Percentiles rank a stretch among this genome's conserved stretches.
These are phyloP conservation scores for Andricus curvator DNA, from an alignment of 2,888 invertebrate genomes.

Conservation along the genomic window DNA sequence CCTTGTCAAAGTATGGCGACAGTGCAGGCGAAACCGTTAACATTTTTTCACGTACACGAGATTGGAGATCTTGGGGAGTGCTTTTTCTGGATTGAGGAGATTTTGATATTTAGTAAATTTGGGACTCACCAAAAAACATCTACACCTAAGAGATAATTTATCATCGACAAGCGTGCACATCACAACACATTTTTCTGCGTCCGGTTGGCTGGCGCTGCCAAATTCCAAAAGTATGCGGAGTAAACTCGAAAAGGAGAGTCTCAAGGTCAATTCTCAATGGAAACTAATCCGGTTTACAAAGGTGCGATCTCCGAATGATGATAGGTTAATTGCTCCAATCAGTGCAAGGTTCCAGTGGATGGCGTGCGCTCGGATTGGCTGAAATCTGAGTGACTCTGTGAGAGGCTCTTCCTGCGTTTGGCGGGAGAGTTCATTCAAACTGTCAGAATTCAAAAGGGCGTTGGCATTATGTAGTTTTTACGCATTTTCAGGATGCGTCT, in stretches of 20 bases:
- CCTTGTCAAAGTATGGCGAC: conserved; percentile 50
- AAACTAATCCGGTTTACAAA: conserved; percentile 8
- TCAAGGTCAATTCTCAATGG: conserved; percentile 8
- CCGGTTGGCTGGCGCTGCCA: conserved; percentile 53
- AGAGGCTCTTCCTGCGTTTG: background rate
- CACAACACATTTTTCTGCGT: conserved; percentile 58
- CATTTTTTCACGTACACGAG: conserved; percentile 31
- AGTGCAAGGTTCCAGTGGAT: background rate
- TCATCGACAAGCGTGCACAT: conserved; percentile 71
- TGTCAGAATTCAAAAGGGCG: background rate
- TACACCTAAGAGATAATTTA: conserved; percentile 71
- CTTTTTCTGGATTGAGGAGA: conserved; percentile 41
- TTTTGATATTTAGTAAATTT: conserved; percentile 34
- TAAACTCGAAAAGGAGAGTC: conserved; percentile 25
- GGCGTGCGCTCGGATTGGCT: background rate
- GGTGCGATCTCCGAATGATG: too few relatives aligned
- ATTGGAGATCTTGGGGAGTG: conserved; percentile 2
- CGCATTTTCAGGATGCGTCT: background rate
- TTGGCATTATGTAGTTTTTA: background rate
- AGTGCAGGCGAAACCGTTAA: conserved; percentile 42
- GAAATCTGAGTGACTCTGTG: background rate
- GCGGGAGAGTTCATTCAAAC: conserved; percentile 10
- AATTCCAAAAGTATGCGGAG: conserved; percentile 19
- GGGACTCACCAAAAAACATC: conserved; percentile 75
- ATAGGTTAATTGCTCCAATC: background rate